These are phyloP conservation scores for Cyclina sinensis DNA, from an alignment of 1,140 invertebrate species.

Conservation along the genomic window DNA sequence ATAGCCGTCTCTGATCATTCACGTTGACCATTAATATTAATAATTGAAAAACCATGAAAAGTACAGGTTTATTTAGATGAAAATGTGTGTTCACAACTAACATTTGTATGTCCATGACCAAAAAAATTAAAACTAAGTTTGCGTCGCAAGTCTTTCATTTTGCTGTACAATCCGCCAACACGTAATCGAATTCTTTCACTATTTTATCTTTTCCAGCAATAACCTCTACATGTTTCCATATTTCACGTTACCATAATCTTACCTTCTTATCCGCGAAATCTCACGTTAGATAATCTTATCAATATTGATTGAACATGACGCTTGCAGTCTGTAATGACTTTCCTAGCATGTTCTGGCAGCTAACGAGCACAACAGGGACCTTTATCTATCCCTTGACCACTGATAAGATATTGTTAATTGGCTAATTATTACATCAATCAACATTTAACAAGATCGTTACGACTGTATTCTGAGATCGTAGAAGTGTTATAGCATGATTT, in stretches of 20 bases:
- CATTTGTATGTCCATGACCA: too few relatives aligned
- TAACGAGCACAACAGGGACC: background rate
- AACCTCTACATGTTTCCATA: slow-evolving; percentile 14
- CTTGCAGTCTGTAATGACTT: background rate
- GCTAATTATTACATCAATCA: slow-evolving; percentile 53
- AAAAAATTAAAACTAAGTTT: too few relatives aligned
- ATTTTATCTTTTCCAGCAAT: background rate
- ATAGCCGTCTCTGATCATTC: background rate
- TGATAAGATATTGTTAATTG: slow-evolving; percentile 43
- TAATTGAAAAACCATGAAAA: background rate
- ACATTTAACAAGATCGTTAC: background rate
- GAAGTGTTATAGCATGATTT: too few relatives aligned
- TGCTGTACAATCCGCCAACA: too few relatives aligned
- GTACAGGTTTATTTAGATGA: too few relatives aligned
- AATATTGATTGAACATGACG: slow-evolving; percentile 13
- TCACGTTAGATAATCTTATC: background rate
- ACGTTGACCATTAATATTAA: background rate
- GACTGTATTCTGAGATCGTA: background rate
- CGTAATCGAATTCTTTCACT: too few relatives aligned
- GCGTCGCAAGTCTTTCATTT: too few relatives aligned
- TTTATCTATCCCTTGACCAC: background rate
- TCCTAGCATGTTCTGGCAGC: background rate
- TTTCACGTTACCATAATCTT: slow-evolving; percentile 2
- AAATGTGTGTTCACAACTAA: too few relatives aligned
- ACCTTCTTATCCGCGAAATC: background rate